Percentiles rank a stretch among this genome's conserved stretches.
phyloP scores from a whole-genome alignment of 2,888 invertebrate genomes.

The Cecidostiba fungosa region DNA sequence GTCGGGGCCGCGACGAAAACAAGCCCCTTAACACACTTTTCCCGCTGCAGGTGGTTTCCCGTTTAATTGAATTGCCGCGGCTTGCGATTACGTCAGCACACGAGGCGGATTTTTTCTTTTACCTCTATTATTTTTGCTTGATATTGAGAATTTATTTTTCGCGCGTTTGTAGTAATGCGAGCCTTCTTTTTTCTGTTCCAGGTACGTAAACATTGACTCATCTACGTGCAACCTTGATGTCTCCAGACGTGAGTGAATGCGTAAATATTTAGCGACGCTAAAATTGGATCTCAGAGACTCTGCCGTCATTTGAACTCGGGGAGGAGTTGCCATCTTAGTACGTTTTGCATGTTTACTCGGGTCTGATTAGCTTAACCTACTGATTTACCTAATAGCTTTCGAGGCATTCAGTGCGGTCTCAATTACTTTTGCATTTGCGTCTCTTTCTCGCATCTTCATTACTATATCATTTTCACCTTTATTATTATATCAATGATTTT shows the following conservation, averaged over 20 bases:
- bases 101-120: not conserved
- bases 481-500: not conserved
- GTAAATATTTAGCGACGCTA: constrained; percentile 26
- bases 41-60: constrained; percentile 48
- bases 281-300: not conserved
- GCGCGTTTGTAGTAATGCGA: not conserved
- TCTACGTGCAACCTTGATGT: not conserved
- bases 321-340: not conserved
- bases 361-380: constrained; percentile 6
- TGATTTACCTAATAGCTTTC: constrained; percentile 10
- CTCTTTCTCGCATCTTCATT: not conserved
- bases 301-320: not conserved
- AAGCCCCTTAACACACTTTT: constrained; percentile 60
- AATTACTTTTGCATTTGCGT: not conserved
- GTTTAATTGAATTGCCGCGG: constrained; percentile 53
- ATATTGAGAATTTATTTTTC: not conserved
- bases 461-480: not conserved
- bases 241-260: constrained; percentile 8
- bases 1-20: not conserved
- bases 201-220: constrained; percentile 32
- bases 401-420: not conserved
- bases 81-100: constrained; percentile 37
- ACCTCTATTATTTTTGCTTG: not conserved
- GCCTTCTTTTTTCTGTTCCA: constrained; percentile 6
- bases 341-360: not conserved